phyloP scores from a whole-genome alignment of 2,888 invertebrate species.

The Pristionchus fissidentatus region DNA sequence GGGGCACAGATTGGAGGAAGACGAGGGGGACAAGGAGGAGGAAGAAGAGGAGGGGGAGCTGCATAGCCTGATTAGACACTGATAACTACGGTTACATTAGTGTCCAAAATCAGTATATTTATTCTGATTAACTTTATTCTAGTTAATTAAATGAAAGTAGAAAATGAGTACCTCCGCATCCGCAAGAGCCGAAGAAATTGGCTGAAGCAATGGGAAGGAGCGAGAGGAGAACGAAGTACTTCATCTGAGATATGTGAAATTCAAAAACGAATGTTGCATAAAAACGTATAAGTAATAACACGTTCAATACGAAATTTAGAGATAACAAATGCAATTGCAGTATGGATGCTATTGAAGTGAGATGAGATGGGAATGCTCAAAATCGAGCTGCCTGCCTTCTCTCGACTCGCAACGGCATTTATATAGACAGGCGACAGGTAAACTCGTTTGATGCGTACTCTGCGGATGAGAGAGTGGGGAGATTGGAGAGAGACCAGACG shows the following conservation, averaged over 20 bases:
- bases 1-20: conserved; percentile 60
- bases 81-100: neutral
- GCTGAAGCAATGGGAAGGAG: conserved; percentile 50
- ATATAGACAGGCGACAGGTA: conserved; percentile 22
- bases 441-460: conserved; percentile 27
- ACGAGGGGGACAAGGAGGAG: conserved; percentile 57
- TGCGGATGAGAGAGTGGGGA: neutral
- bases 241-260: neutral
- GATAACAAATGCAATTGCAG: neutral
- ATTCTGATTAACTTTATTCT: neutral
- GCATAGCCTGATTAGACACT: conserved; percentile 35
- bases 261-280: neutral
- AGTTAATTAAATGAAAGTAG: neutral
- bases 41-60: conserved; percentile 56
- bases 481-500: conserved; percentile 7
- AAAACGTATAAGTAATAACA: neutral
- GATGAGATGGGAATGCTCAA: conserved; percentile 24
- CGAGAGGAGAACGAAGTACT: conserved; percentile 50
- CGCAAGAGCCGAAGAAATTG: conserved; percentile 57
- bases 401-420: neutral
- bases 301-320: neutral
- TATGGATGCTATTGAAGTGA: neutral
- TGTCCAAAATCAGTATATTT: neutral
- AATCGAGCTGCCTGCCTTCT: conserved; percentile 5
- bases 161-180: conserved; percentile 48